Conservation (phyloP, 2,113 vertebrate genomes). For the Labeo rohita region DNA sequence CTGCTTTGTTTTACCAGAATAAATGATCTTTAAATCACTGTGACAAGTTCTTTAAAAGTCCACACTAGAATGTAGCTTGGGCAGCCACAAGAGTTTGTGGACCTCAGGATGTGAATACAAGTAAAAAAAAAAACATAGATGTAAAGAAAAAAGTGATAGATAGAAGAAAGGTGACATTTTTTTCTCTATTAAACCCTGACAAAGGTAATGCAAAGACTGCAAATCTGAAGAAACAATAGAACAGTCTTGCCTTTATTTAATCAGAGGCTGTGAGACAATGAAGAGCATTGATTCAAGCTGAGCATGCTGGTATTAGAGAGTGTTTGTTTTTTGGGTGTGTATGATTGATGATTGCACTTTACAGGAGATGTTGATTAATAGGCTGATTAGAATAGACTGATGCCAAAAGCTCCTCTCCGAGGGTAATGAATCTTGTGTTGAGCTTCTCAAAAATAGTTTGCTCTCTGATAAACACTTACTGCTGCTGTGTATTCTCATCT, state of each 20-base stretch:
- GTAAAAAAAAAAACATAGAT: not conserved
- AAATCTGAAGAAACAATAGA: slow-evolving; percentile 34
- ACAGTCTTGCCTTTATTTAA: slow-evolving; percentile 35
- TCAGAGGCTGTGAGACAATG: slow-evolving; percentile 44
- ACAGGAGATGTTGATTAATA: slow-evolving; percentile 60
- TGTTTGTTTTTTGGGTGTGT: slow-evolving; percentile 47
- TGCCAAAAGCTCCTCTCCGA: slow-evolving; percentile 50
- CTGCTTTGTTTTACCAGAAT: not conserved
- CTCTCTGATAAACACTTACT: slow-evolving; percentile 35
- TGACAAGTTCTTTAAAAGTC: not conserved
- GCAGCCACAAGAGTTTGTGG: not conserved
- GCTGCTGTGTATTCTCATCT: slow-evolving; percentile 35
- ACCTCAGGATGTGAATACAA: not conserved
- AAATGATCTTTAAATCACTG: not conserved
- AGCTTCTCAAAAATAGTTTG: slow-evolving; percentile 40
- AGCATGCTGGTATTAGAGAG: slow-evolving; percentile 30
- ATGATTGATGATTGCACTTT: slow-evolving; percentile 56
- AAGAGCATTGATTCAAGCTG: slow-evolving; percentile 32
- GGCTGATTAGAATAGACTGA: slow-evolving; percentile 57
- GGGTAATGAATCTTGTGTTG: slow-evolving; percentile 53
- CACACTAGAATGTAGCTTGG: not conserved
- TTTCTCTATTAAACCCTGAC: not conserved
- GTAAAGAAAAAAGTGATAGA: slow-evolving; percentile 18
- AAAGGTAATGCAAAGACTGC: slow-evolving; percentile 3
- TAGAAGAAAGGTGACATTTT: not conserved